Evolutionary conservation across 2,113 vertebrate species (phyloP), one percentile per base, ranked within the genome.

Genomic region (Aepyceros melampus): DNA sequence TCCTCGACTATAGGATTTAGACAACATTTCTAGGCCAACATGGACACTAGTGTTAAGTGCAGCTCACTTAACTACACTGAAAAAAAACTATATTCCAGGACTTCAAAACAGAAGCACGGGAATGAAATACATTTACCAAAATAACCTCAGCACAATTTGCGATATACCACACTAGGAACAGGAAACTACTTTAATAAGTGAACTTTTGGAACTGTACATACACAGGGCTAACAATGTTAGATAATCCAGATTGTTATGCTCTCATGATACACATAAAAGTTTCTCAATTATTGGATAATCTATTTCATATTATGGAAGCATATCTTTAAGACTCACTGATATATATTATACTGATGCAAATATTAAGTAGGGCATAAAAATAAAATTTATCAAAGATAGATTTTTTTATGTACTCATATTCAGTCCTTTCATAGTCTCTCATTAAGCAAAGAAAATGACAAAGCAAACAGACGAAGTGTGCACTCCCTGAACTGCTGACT

Each of bases 21-120:
- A 82, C 79, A 36, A 95, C 94, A 76, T 62, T 94, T 96, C 97
- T 98, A 98, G 96, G 98, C 98, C 98, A 98, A 98, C 96, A 92
- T 36, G 90, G 97, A 98, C 98, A 96, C 99, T 99, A 99, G 98
- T 99, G 98, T 98, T 99, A 99, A 99, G 99, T 99, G 99, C 98
- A 98, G 99, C 98, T 96, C 98, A 97, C 98, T 97, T 94, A 94
- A 95, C 98, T 93, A 96, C 95, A 96, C 82, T 76, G 86, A 64
- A 92, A 94, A 43, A 71, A 81, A 93, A 88, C 43, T 85, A 15
- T 96, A 96, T 94, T 98, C 97, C 98, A 99, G 98, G 98, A 98
- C 99, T 99, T 99, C 97, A 94, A 97, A 97, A 98, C 94, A 98
- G 97, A 98, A 98, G 97, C 95, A 95, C 89, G 0, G 95, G 97